A percentile compares a stretch with the other conserved stretches of the same genome.
phyloP scores from a whole-genome alignment of 1,140 invertebrate genomes.

The Zaprionus nigranus region DNA sequence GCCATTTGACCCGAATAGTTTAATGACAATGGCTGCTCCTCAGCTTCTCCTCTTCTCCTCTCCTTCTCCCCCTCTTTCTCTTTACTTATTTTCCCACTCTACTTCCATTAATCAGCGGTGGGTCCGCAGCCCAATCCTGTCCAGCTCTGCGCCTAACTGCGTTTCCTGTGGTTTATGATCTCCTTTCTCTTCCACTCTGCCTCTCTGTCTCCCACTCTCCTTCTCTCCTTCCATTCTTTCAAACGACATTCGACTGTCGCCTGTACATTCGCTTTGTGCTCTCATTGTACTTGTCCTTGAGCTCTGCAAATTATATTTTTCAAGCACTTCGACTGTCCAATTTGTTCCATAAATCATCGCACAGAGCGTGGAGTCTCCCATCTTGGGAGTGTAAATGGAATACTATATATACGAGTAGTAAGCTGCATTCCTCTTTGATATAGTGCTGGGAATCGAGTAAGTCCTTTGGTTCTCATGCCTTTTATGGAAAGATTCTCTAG shows the following conservation, averaged over 20 bases:
- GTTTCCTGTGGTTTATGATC: conserved; percentile 43
- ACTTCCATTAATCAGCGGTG: conserved; percentile 37
- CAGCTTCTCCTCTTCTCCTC: too few relatives aligned
- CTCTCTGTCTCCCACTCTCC: background rate
- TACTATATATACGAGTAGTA: too few relatives aligned
- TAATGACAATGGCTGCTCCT: conserved; percentile 38
- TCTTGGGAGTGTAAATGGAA: background rate
- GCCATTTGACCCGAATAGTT: conserved; percentile 40
- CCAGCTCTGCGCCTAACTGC: background rate
- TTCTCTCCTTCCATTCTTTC: background rate
- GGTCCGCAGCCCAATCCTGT: conserved; percentile 12
- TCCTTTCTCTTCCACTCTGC: background rate
- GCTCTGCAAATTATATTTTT: conserved; percentile 20
- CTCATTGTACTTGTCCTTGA: background rate
- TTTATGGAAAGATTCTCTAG: background rate
- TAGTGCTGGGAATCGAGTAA: background rate
- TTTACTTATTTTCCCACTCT: background rate
- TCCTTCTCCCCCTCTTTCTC: background rate
- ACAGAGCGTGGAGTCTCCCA: background rate
- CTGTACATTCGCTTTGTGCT: background rate
- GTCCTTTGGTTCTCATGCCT: too few relatives aligned
- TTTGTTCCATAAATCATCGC: conserved; percentile 3
- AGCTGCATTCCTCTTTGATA: background rate
- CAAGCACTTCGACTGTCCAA: conserved; percentile 3
- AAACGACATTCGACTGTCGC: conserved; percentile 16